A percentile compares a stretch with the other conserved stretches of the same genome.
Conservation (phyloP, 1,140 invertebrate genomes). For the Dinoponera quadriceps region DNA sequence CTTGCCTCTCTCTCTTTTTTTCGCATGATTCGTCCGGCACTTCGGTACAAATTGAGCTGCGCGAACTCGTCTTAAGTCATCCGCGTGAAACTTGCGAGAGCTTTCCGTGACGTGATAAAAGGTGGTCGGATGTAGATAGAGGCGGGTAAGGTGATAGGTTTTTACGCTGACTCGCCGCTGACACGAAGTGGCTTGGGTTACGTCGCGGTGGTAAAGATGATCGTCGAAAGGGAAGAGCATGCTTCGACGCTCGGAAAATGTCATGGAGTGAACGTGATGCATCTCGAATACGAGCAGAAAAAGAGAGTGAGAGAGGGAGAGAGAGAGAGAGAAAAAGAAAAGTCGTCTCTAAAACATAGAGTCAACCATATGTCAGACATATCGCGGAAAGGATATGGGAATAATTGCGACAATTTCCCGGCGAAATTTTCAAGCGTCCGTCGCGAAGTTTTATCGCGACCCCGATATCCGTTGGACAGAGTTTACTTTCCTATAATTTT, state of each 20-base stretch:
- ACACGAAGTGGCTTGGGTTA: constrained; percentile 59
- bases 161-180: constrained; percentile 61
- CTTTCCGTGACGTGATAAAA: constrained; percentile 49
- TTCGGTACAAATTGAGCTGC: background rate
- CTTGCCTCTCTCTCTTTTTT: background rate
- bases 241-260: constrained; percentile 51
- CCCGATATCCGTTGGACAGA: no score
- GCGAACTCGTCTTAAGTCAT: constrained; percentile 19
- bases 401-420: constrained; percentile 6
- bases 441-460: background rate
- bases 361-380: background rate
- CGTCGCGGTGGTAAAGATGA: constrained; percentile 52
- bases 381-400: background rate
- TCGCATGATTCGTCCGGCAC: background rate
- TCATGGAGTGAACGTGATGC: constrained; percentile 49
- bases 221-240: constrained; percentile 50
- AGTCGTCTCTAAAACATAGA: constrained; percentile 15
- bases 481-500: background rate
- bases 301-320: no score
- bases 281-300: constrained; percentile 20
- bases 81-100: background rate
- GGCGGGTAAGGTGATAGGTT: constrained; percentile 57
- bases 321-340: no score
- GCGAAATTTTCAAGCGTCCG: background rate
- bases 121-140: constrained; percentile 53